Percentiles rank a stretch among this genome's conserved stretches.
Conservation (phyloP, 1,140 invertebrate species). For the Drosophila aff. region DNA sequence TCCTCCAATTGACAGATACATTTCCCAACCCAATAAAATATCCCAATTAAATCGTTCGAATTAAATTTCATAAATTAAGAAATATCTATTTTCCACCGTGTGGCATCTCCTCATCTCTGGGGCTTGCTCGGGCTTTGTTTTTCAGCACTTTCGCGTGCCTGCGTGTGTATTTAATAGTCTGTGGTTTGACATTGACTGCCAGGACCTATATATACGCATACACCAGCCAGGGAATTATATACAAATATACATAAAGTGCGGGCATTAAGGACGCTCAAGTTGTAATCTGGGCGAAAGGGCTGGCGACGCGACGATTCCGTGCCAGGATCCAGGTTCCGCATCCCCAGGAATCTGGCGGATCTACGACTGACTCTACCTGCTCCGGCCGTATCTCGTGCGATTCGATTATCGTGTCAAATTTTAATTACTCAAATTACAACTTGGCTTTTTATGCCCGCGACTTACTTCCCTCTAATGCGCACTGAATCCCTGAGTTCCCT, state of each 20-base stretch:
- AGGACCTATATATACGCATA: conserved; percentile 46
- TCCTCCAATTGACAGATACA: too few relatives aligned
- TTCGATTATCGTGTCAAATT: conserved; percentile 83
- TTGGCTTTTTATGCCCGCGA: conserved; percentile 71
- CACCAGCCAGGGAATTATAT: conserved; percentile 28
- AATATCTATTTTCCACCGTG: conserved; percentile 2
- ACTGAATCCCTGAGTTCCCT: conserved; percentile 19
- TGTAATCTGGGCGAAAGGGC: conserved; percentile 62
- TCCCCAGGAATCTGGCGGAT: conserved; percentile 32
- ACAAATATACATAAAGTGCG: conserved; percentile 54
- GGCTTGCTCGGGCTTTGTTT: conserved; percentile 67
- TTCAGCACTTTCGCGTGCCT: conserved; percentile 79
- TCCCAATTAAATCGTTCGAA: neutral
- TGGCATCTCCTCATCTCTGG: conserved; percentile 27
- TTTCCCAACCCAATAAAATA: too few relatives aligned
- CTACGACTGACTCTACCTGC: neutral
- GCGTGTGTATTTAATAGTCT: conserved; percentile 83
- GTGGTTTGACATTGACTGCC: conserved; percentile 80
- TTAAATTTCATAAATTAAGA: neutral
- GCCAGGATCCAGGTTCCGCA: conserved; percentile 30
- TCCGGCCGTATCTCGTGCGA: conserved; percentile 5
- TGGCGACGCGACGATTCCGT: conserved; percentile 40
- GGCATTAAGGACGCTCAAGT: conserved; percentile 65
- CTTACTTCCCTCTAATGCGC: conserved; percentile 56
- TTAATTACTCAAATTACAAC: conserved; percentile 82